These are phyloP conservation scores for Sebastes jordani DNA, from an alignment of 2,797 vertebrate genomes.

Conservation along the genomic window DNA sequence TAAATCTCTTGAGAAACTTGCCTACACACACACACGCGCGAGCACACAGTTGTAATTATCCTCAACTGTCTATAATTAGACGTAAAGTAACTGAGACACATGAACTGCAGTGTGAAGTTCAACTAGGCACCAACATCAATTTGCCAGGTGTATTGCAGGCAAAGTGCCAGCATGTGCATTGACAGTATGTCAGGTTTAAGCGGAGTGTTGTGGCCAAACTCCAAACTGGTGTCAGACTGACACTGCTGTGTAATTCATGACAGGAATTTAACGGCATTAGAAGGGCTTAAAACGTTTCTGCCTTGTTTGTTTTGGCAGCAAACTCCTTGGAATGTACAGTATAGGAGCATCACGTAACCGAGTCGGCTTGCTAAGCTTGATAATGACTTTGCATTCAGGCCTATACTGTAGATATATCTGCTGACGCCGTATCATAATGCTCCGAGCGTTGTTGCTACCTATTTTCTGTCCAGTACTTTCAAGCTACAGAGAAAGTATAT, in stretches of 20 bases:
- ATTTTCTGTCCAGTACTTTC: background rate
- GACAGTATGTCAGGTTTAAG: slow-evolving; percentile 13
- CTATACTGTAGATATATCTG: slow-evolving; percentile 12
- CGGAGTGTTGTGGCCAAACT: background rate
- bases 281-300: slow-evolving; percentile 37
- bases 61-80: slow-evolving; percentile 29
- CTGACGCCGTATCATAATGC: background rate
- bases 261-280: slow-evolving; percentile 54
- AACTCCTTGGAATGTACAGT: slow-evolving; percentile 26
- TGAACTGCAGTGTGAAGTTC: slow-evolving; percentile 10
- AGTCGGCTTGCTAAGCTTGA: slow-evolving; percentile 13
- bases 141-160: slow-evolving; percentile 19
- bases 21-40: background rate
- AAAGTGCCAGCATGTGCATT: background rate
- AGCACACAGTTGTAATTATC: slow-evolving; percentile 12
- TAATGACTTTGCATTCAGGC: slow-evolving; percentile 43
- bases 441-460: background rate
- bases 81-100: slow-evolving; percentile 12
- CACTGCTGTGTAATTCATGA: slow-evolving; percentile 33
- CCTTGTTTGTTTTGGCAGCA: slow-evolving; percentile 60
- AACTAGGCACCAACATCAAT: background rate
- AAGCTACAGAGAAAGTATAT: background rate
- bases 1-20: slow-evolving; percentile 25
- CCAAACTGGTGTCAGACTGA: slow-evolving; percentile 20
- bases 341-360: slow-evolving; percentile 43